Evolutionary conservation across 2,888 invertebrate species (phyloP).

Genomic region (Hymenopus coronatus): DNA sequence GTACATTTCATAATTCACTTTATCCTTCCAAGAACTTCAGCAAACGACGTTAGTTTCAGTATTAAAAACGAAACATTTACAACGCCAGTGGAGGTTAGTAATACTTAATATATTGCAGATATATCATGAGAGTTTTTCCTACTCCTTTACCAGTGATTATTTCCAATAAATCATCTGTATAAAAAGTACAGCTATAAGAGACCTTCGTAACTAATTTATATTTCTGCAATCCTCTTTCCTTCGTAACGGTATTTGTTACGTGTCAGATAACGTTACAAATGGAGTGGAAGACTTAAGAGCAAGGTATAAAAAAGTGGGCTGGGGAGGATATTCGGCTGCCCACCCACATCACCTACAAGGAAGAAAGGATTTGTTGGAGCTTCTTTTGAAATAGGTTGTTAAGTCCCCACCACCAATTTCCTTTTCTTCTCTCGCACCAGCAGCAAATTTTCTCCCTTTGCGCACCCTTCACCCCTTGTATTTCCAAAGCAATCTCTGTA

Average conservation of each 20-base stretch:
- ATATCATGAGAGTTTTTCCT: neutral
- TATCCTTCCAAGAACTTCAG: neutral
- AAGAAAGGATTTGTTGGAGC: neutral
- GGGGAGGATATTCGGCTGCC: neutral
- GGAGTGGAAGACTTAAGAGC: neutral
- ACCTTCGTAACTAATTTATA: neutral
- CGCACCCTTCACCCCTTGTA: neutral
- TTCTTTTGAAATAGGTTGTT: neutral
- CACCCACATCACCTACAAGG: neutral
- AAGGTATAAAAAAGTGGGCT: neutral
- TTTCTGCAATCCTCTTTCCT: neutral
- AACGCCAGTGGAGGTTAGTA: too few relatives aligned
- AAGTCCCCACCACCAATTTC: neutral
- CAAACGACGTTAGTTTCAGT: neutral
- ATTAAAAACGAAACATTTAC: too few relatives aligned
- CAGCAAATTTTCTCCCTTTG: neutral
- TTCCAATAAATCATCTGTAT: neutral
- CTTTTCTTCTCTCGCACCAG: neutral
- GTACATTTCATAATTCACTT: too few relatives aligned
- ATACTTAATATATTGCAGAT: neutral
- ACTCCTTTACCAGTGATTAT: neutral
- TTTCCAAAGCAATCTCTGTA: neutral
- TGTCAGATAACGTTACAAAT: neutral
- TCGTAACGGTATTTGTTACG: neutral
- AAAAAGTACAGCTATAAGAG: neutral